Percentiles rank a stretch among this genome's conserved stretches.
Conservation (phyloP, 2,888 invertebrate species). For the Melangyna quadrimaculata region DNA sequence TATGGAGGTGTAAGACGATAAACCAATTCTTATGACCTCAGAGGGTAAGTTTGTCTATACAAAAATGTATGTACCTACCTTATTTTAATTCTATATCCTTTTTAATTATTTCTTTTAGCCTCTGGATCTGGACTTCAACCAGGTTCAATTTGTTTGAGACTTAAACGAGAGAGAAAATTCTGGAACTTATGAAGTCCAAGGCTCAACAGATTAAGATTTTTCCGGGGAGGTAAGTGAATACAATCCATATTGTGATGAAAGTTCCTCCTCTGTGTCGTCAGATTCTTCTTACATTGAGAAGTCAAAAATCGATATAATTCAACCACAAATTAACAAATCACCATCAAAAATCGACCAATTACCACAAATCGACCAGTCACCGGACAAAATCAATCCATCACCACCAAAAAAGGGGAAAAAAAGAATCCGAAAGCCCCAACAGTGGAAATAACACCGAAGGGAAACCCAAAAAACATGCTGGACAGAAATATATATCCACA, state of each 20-base stretch:
- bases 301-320: neutral
- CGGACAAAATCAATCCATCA: neutral
- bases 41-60: neutral
- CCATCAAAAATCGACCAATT: neutral
- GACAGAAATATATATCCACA: neutral
- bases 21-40: neutral
- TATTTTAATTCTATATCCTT: neutral
- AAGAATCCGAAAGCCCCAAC: neutral
- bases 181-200: too few species aligned
- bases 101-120: too few species aligned
- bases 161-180: too few species aligned
- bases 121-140: too few species aligned
- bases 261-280: neutral
- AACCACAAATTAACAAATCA: neutral
- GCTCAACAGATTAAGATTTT: too few species aligned
- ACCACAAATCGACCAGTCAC: neutral
- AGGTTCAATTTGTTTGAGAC: too few species aligned
- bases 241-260: neutral
- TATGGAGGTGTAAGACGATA: neutral
- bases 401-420: conserved; percentile 1
- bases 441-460: neutral
- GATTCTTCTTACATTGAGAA: neutral
- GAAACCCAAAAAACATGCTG: neutral
- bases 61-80: neutral
- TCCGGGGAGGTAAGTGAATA: too few species aligned